Base-by-base conservation (phyloP, 2,888 invertebrate genomes). In the Heteromyza rotundicornis region DNA sequence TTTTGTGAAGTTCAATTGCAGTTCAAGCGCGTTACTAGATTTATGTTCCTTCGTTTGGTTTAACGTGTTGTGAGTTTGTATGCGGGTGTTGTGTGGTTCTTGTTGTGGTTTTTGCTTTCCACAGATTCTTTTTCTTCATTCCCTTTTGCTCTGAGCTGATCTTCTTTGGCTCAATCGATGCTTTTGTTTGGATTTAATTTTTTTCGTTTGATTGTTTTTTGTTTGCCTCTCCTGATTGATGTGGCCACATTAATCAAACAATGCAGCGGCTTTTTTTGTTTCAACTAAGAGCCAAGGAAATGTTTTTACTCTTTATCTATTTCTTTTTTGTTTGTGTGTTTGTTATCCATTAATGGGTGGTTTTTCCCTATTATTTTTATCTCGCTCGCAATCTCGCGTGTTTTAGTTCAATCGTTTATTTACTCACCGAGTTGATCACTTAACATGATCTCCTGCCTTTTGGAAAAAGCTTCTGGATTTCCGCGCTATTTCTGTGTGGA, bases 241-340 rank as follows among this genome's bases (percentile, higher is more conserved):
- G 76, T 74, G 69, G 73, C 70, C 70, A 67, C 73, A 75, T 76
- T 76, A 73, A 74, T 74, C 74, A 76, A 74, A 76, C 66, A 70
- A 76, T 74, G 71, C n/a, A 68, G 67, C 63, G 76, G 73, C 73
- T 51, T 59, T 56, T n/a, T 64, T 68, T 65, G 73, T 75, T 73
- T 40, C 40, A n/a, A n/a, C n/a, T n/a, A n/a, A n/a, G n/a, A n/a
- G n/a, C n/a, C n/a, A n/a, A n/a, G n/a, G n/a, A n/a, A n/a, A n/a
- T n/a, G n/a, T n/a, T n/a, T n/a, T n/a, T n/a, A n/a, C n/a, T n/a
- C n/a, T n/a, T n/a, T n/a, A n/a, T n/a, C n/a, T n/a, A 14, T 10
- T 40, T 40, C 19, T 14, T 17, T 47, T 20, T 47, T 47, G 3
- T 20, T 20, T 20, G 20, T 47, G 17, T 47, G 5, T 17, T 20